phyloP scores from a whole-genome alignment of 2,797 vertebrate species.

The Malurus leucopterus region DNA sequence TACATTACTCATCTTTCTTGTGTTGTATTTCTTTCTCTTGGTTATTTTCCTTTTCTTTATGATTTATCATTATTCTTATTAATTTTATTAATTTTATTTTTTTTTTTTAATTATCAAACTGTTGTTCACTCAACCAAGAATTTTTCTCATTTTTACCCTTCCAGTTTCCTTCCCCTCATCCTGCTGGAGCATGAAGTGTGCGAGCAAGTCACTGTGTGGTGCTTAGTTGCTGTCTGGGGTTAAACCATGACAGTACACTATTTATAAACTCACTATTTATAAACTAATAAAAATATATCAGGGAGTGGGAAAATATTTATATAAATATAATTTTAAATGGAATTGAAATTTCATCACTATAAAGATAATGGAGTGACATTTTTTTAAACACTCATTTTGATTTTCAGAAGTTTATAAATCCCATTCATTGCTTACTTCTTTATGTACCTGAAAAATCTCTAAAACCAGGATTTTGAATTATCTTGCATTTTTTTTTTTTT shows the following conservation, averaged over 20 bases:
- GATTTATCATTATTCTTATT: not conserved
- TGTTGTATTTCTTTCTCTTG: not conserved
- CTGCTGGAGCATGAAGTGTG: not conserved
- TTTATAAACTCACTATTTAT: not conserved
- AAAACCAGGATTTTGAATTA: not conserved
- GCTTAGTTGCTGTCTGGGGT: no score
- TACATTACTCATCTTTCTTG: not conserved
- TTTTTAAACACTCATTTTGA: not conserved
- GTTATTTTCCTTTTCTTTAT: not conserved
- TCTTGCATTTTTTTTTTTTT: not conserved
- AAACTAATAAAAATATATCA: not conserved
- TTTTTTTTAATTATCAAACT: not conserved
- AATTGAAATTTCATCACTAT: not conserved
- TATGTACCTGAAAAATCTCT: not conserved
- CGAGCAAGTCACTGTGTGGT: not conserved
- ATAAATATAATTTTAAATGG: not conserved
- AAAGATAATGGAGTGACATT: not conserved
- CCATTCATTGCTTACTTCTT: not conserved
- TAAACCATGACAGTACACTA: not conserved
- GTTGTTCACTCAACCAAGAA: not conserved
- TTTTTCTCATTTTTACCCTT: not conserved
- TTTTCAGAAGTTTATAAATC: not conserved
- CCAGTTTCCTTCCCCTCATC: not conserved
- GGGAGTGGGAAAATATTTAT: not conserved
- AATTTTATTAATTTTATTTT: not conserved